Evolutionary conservation across 2,888 invertebrate genomes (phyloP).

Genomic region (Amphimallon solstitiale): DNA sequence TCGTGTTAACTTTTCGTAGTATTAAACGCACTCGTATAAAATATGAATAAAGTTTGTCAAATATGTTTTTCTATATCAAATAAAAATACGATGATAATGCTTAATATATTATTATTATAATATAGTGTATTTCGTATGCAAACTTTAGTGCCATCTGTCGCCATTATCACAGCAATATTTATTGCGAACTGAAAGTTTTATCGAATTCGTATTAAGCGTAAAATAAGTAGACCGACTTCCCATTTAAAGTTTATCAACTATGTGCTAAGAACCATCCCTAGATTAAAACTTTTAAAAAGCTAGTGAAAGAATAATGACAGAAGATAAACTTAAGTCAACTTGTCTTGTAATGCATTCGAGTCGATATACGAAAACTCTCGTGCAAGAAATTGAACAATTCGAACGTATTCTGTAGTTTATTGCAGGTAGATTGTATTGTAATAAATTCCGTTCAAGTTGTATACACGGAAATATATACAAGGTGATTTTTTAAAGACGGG

Average conservation of each 20-base stretch:
- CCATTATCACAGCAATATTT: neutral
- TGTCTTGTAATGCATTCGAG: neutral
- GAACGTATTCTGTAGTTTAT: too few relatives aligned
- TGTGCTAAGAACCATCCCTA: neutral
- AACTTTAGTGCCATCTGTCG: neutral
- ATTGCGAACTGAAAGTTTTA: neutral
- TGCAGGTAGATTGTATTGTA: too few relatives aligned
- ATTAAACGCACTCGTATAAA: too few relatives aligned
- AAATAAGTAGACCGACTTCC: neutral
- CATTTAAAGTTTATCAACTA: constrained; percentile 3
- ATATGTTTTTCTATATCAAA: too few relatives aligned
- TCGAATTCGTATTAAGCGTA: neutral
- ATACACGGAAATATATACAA: too few relatives aligned
- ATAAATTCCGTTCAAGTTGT: too few relatives aligned
- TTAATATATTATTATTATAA: neutral
- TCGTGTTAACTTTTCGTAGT: too few relatives aligned
- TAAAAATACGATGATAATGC: too few relatives aligned
- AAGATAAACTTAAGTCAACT: neutral
- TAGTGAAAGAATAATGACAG: neutral
- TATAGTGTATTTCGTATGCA: neutral
- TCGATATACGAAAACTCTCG: neutral
- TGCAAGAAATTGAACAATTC: neutral
- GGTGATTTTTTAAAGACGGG: too few relatives aligned
- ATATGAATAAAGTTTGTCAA: too few relatives aligned
- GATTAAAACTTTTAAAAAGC: neutral